phyloP scores from a whole-genome alignment of 35 echinoderm and acorn worm genomes.

The Patiria miniata region DNA sequence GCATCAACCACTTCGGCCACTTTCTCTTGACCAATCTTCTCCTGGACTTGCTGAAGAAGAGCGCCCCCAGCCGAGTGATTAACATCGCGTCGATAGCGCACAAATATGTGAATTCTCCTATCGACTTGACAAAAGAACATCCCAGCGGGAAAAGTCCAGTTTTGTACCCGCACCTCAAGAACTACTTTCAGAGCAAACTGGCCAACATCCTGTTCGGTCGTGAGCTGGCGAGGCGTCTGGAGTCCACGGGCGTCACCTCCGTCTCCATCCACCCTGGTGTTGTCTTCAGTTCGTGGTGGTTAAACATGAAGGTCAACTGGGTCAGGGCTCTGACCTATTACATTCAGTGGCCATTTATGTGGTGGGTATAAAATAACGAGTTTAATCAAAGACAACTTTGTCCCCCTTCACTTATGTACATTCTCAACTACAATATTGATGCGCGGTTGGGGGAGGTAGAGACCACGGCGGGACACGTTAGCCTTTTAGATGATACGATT shows the following conservation, averaged over 20 bases:
- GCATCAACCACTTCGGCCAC: conserved; percentile 70
- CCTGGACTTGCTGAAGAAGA: conserved; percentile 73
- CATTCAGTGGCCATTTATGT: background rate
- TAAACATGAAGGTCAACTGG: background rate
- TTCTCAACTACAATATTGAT: no score
- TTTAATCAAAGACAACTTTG: no score
- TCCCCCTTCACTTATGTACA: background rate
- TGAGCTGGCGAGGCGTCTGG: conserved; percentile 60
- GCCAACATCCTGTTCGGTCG: conserved; percentile 75
- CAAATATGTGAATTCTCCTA: background rate
- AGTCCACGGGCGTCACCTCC: conserved; percentile 64
- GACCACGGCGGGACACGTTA: no score
- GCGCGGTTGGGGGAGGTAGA: no score
- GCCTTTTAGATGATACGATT: no score
- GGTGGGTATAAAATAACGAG: background rate
- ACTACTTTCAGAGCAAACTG: conserved; percentile 71
- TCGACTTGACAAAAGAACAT: background rate
- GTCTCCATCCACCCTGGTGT: conserved; percentile 57
- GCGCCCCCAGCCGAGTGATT: conserved; percentile 62
- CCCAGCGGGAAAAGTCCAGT: background rate
- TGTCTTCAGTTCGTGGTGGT: conserved; percentile 56
- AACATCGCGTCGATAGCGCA: conserved; percentile 62
- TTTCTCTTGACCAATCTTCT: conserved; percentile 72
- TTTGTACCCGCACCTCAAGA: conserved; percentile 44
- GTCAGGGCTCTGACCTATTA: background rate